Conservation (phyloP, 2,113 vertebrate genomes). For the Oxygymnocypris stewartii region DNA sequence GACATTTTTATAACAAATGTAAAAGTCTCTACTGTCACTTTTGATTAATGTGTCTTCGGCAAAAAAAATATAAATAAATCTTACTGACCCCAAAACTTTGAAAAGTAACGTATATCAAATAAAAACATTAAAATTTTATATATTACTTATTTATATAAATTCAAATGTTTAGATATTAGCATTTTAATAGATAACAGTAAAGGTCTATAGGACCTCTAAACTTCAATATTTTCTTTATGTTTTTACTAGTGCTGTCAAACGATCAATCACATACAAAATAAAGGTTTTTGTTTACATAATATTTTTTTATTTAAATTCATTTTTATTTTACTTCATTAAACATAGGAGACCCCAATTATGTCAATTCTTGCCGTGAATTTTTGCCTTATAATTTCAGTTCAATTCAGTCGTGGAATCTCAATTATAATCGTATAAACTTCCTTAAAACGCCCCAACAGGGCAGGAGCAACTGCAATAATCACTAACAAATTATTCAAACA, state of each 20-base stretch:
- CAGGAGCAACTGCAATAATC: not conserved
- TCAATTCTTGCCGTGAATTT: not conserved
- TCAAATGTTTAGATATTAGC: too few relatives aligned
- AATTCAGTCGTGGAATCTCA: not conserved
- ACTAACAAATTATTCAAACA: not conserved
- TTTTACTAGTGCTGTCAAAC: not conserved
- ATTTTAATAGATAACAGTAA: too few relatives aligned
- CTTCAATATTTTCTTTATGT: not conserved
- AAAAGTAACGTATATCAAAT: too few relatives aligned
- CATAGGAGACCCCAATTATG: not conserved
- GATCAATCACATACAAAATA: too few relatives aligned
- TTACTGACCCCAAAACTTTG: too few relatives aligned
- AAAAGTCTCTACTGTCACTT: too few relatives aligned
- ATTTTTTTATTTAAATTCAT: too few relatives aligned
- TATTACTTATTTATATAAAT: too few relatives aligned
- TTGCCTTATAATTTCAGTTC: not conserved
- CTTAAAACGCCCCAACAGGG: not conserved
- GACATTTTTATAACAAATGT: not conserved
- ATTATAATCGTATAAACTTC: not conserved
- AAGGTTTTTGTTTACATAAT: too few relatives aligned
- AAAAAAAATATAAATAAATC: too few relatives aligned
- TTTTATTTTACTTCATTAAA: not conserved
- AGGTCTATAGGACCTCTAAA: not conserved
- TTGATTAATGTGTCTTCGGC: too few relatives aligned
- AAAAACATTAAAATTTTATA: too few relatives aligned